These are phyloP conservation scores for Protobothrops flavoviridis DNA, from an alignment of 2,113 vertebrate genomes.

Conservation along the genomic window DNA sequence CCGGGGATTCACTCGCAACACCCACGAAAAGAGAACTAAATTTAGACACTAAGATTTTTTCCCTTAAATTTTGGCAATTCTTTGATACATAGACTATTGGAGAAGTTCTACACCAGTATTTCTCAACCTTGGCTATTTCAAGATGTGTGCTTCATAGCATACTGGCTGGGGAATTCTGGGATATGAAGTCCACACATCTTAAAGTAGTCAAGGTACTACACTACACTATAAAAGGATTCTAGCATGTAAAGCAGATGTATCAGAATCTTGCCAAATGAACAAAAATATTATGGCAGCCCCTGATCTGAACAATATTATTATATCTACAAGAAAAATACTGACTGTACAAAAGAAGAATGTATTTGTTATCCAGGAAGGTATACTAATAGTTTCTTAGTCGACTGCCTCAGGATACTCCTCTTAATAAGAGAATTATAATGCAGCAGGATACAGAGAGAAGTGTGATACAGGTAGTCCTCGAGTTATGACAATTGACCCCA, in stretches of 20 bases:
- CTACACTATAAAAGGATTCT: not conserved
- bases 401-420: not conserved
- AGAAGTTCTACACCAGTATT: not conserved
- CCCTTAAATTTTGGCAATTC: not conserved
- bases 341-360: not conserved
- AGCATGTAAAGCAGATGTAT: not conserved
- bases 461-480: not conserved
- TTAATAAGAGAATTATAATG: not conserved
- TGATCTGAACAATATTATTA: not conserved
- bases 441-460: not conserved
- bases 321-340: not conserved
- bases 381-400: not conserved
- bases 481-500: too few species aligned
- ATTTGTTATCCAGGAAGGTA: not conserved
- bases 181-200: not conserved
- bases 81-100: not conserved
- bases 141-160: not conserved
- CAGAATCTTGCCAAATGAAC: not conserved
- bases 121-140: not conserved
- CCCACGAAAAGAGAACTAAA: not conserved
- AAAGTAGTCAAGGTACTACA: not conserved
- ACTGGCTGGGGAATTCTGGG: not conserved
- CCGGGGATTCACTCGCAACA: not conserved
- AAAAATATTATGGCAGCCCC: not conserved
- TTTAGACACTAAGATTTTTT: not conserved